A percentile compares a stretch with the other conserved stretches of the same genome.
Conservation (phyloP, 1,140 invertebrate genomes). For the Chionoecetes opilio region DNA sequence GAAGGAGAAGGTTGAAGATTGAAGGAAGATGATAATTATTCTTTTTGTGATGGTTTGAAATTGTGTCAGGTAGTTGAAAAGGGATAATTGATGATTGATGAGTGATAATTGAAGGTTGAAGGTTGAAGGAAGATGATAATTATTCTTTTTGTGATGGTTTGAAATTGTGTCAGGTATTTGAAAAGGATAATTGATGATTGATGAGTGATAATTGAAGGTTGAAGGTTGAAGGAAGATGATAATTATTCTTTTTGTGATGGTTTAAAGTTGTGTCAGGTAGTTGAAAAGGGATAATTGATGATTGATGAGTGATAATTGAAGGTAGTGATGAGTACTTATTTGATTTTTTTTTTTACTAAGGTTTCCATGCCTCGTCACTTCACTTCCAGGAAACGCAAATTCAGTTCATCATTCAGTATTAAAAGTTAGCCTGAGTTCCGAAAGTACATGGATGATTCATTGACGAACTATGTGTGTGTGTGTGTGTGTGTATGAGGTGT, state of each 20-base stretch:
- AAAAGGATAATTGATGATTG: no score
- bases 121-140: neutral
- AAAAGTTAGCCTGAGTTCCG: neutral
- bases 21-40: neutral
- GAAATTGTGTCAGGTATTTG: neutral
- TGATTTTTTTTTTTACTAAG: neutral
- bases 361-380: neutral
- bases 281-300: neutral
- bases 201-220: neutral
- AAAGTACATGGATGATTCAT: neutral
- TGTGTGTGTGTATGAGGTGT: constrained; percentile 53
- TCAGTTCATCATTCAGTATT: neutral
- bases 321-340: no score
- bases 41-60: neutral
- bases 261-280: no score
- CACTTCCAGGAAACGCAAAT: neutral
- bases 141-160: neutral
- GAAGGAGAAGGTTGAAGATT: neutral
- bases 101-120: neutral
- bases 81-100: no score
- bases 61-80: neutral
- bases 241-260: neutral
- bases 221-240: neutral
- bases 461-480: neutral
- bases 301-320: no score